phyloP scores from a whole-genome alignment of 2,888 invertebrate genomes.

The Netelia inedita region DNA sequence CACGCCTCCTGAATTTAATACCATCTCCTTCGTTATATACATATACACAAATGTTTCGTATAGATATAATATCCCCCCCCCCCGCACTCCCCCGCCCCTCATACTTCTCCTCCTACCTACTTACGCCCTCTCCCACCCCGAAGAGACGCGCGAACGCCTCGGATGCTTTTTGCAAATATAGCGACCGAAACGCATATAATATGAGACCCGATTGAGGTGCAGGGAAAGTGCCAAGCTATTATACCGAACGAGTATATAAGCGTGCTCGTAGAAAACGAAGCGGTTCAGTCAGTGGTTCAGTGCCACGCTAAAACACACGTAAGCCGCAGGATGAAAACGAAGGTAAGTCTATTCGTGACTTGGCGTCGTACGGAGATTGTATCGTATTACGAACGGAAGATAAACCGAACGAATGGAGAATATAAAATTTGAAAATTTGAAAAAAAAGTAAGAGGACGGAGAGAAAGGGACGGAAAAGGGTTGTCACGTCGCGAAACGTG shows the following conservation, averaged over 20 bases:
- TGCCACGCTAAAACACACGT: conserved; percentile 82
- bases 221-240: conserved; percentile 84
- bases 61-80: not conserved
- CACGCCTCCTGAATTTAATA: conserved; percentile 32
- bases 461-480: no score
- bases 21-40: conserved; percentile 21
- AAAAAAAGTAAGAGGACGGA: no score
- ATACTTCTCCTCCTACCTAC: conserved; percentile 4
- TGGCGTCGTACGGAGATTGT: conserved; percentile 15
- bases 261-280: conserved; percentile 81
- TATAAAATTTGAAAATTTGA: no score
- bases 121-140: conserved; percentile 21
- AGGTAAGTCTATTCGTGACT: conserved; percentile 78
- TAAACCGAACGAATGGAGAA: no score
- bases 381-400: not conserved
- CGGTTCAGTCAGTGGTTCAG: conserved; percentile 84
- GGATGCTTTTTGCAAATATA: conserved; percentile 76
- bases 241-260: conserved; percentile 82
- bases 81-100: not conserved
- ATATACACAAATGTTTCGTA: conserved; percentile 9
- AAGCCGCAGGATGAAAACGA: conserved; percentile 81
- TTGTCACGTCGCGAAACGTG: no score
- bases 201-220: conserved; percentile 79
- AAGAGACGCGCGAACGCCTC: conserved; percentile 39
- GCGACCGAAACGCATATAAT: conserved; percentile 77